Conservation (phyloP, 2,113 vertebrate species). For the Nymphicus hollandicus region DNA sequence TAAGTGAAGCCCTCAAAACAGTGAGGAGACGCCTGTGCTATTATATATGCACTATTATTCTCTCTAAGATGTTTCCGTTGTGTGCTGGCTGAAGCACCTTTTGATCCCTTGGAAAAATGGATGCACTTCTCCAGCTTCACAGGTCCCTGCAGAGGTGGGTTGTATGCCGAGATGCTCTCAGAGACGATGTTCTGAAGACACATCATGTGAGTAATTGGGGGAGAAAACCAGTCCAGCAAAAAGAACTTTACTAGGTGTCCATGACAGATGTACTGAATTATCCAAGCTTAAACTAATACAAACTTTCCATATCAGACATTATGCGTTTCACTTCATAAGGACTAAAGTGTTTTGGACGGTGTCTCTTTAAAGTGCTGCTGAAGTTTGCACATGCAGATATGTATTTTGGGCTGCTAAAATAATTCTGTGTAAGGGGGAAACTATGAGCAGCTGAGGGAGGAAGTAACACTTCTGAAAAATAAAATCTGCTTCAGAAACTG, state of each 20-base stretch:
- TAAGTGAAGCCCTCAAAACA: background rate
- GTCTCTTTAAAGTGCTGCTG: background rate
- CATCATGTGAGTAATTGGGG: rapidly evolving
- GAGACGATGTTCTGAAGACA: background rate
- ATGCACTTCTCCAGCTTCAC: background rate
- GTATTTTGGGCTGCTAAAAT: constrained; percentile 29
- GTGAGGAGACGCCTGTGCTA: background rate
- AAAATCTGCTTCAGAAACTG: constrained; percentile 13
- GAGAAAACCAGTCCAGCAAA: background rate
- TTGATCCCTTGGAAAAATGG: background rate
- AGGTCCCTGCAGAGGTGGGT: background rate
- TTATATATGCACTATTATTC: background rate
- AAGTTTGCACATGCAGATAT: background rate
- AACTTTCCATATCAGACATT: constrained; percentile 4
- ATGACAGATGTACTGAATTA: constrained; percentile 29
- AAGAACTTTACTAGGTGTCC: background rate
- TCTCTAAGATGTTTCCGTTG: background rate
- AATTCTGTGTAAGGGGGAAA: constrained; percentile 33
- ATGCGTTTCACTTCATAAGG: background rate
- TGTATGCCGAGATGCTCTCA: background rate
- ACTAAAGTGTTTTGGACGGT: background rate
- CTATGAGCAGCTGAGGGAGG: constrained; percentile 12
- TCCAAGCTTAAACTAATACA: background rate
- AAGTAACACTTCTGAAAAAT: constrained; percentile 6
- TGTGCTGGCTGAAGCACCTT: background rate